A percentile compares a stretch with the other conserved stretches of the same genome.
Conservation (phyloP, 2,888 invertebrate genomes). For the Barypeithes pellucidus region DNA sequence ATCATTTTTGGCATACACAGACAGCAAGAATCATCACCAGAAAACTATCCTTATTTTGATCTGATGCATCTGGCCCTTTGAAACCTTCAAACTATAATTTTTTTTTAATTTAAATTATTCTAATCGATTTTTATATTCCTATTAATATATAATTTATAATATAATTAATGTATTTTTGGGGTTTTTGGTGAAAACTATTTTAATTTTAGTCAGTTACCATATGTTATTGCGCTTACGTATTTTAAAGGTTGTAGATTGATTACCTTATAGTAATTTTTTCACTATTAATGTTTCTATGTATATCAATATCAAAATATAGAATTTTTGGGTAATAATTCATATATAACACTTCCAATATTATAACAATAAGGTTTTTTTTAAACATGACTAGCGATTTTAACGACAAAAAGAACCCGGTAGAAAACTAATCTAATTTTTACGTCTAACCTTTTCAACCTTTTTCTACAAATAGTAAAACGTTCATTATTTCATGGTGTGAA, state of each 20-base stretch:
- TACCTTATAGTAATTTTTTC: constrained; percentile 52
- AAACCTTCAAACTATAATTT: constrained; percentile 8
- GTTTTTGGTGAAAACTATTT: constrained; percentile 44
- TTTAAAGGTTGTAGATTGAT: constrained; percentile 58
- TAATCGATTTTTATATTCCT: constrained; percentile 52
- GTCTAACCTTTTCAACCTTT: no score
- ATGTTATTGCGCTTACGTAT: constrained; percentile 61
- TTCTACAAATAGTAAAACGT: no score
- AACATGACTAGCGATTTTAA: constrained; percentile 23
- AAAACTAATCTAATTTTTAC: no score
- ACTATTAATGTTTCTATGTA: constrained; percentile 49
- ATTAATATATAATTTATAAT: constrained; percentile 60
- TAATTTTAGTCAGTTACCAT: constrained; percentile 64
- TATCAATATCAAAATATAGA: constrained; percentile 38
- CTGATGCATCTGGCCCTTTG: constrained; percentile 17
- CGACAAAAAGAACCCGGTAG: no score
- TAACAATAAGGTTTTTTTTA: constrained; percentile 37
- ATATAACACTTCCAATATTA: constrained; percentile 41
- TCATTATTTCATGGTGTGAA: no score
- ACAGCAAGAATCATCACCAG: not conserved
- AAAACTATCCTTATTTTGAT: constrained; percentile 5
- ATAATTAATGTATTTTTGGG: constrained; percentile 42
- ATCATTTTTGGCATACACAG: not conserved
- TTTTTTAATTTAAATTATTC: constrained; percentile 1
- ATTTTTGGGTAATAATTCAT: constrained; percentile 35